Evolutionary conservation across 2,797 vertebrate genomes (phyloP), one percentile per base, ranked within the genome.

Genomic region (Oreortyx pictus): DNA sequence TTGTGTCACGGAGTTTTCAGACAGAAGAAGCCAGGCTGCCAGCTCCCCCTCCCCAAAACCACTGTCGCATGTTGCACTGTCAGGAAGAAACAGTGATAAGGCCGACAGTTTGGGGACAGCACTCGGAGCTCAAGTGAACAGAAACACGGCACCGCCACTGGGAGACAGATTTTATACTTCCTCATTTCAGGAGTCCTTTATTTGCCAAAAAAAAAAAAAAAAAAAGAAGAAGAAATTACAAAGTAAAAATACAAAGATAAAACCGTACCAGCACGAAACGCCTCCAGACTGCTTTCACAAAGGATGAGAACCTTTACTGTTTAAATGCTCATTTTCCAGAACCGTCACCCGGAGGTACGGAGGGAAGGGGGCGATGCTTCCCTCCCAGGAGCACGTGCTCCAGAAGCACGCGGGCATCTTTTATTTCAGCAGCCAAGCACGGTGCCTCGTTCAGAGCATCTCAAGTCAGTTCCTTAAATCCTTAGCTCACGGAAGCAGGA

Each of bases 211-310:
- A 90, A 91, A 89, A 72, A 43, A 47, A 46, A 46, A 86, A 90
- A 91, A 89, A 72, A 43, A 47, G 20, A 46, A 46, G 31, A 94
- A 47, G 50, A 75, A 90, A 96, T 94, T 92, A 96, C 72, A 78
- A 94, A 92, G 89, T 94, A 92, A 92, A 90, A 96, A 91, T 87
- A 90, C 67, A 94, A 94, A 88, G 86, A 80, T 44, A 93, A 96
- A 97, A 92, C 95, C 96, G 97, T 94, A 95, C 96, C 89, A 95
- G 85, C 90, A 97, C 95, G 95, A 96, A 91, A 70, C 22, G 81
- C 87, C 84, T 96, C 67, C 84, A 86, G 93, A 74, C 73, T 92
- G 88, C 83, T 90, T 82, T 72, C 77, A 67, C 90, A 90, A 97
- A 96, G 94, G 95, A 92, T 86, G 88, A 98, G 97, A 98, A 97